Base-by-base conservation (phyloP, 2,113 vertebrate genomes). In the Malurus elegans region DNA sequence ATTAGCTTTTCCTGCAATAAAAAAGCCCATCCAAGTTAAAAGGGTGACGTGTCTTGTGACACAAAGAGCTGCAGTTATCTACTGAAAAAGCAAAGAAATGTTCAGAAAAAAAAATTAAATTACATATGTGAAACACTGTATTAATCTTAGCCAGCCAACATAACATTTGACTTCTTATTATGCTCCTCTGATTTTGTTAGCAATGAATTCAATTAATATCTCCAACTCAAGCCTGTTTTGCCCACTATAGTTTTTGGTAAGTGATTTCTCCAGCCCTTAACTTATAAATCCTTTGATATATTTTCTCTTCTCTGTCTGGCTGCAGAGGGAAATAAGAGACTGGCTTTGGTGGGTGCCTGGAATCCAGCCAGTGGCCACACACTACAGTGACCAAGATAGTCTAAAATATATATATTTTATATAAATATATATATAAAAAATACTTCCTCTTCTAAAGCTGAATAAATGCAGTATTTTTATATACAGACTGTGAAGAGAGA, bases 121-220 rank as follows among this genome's bases (percentile, higher is more conserved):
- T 1, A 53, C 26, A 26, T 0, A 0, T 2, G 1, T 23, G 31
- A 79, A 93, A 53, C 13, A 72, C 8, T 36, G 8, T 24, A 72
- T 18, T 64, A 48, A 62, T 79, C 29, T 71, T 14, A 56, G 36
- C 48, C 25, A 60, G 71, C 7, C 66, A 75, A 53, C 4, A 21
- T 31, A 29, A 69, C 9, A 45, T 56, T 58, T 79, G n/a, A 73
- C 36, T 51, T 50, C 34, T n/a, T 29, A 31, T 20, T 51, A 71
- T 51, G 31, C 25, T n/a, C 20, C 45, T 82, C 45, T 61, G 26
- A 44, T 44, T 53, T 71, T 44, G 17, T 61, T 53, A 44, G 12
- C 34, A 61, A 83, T 31, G 71, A 53, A 53, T 29, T 31, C 16
- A 71, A 14, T 61, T 44, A 61, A 25, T 34, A 44, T 14, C 32